Evolutionary conservation across 2,888 invertebrate genomes (phyloP), one percentile per base, ranked within the genome.

Genomic region (Machimus rusticus): DNA sequence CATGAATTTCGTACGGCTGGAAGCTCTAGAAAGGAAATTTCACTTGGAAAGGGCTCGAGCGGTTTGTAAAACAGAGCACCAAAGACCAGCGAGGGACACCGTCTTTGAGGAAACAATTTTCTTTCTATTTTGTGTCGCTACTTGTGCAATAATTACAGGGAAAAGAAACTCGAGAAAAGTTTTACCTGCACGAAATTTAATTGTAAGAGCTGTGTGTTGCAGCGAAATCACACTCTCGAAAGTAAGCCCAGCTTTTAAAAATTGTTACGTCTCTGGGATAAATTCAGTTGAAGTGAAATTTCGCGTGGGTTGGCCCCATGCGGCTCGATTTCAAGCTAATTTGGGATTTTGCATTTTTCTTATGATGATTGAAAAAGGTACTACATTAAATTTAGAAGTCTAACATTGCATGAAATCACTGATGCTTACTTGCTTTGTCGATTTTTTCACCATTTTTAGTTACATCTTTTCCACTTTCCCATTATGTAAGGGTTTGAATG

Each of bases 21-120:
- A 82, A 82, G 82, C 82, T 82, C 82, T 82, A 66, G 66, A 82
- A 82, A 82, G 82, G 82, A 82, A 82, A 82, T 82, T 82, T 82
- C 82, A 37, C 57, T 82, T 82, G 57, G 57, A 82, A 82, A 82
- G 82, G 82, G 82, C 82, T 66, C 74, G 23, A 31, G 9, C 28
- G 12, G 28, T 66, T 12, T 12, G 23, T 66, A 55, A 28, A 76
- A 14, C 76, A 16, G 31, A 76, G 28, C 34, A 37, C 34, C 19
- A 34, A 5, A 76, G 34, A 37, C 37, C 34, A 37, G 57, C 82
- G 37, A 82, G 57, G 66, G 82, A 82, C 57, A 82, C 31, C 55
- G 57, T 37, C 57, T 82, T 82, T 82, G 82, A 82, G 82, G 82
- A 82, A 82, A 82, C 39, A 34, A 82, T 82, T 82, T 82, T 81